Base-by-base conservation (phyloP, 2,888 invertebrate genomes). In the Autographa pulchrina region DNA sequence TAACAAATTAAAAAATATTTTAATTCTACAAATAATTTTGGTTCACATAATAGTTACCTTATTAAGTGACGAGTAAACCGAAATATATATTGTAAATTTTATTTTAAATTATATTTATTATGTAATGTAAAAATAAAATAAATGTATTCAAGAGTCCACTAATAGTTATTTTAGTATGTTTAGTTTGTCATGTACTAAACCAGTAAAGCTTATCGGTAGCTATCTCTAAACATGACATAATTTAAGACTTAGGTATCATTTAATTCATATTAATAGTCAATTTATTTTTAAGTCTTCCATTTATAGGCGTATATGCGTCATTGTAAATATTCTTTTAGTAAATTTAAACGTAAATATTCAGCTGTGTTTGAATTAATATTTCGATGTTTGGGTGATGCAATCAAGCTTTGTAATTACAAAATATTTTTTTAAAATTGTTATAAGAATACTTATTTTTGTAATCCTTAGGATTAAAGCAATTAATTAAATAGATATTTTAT, bases 371-470 rank as follows among this genome's bases (percentile, higher is more conserved):
- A 82, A 82, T 72, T 35, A 35, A 38, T 11, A 86, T 78, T 76
- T 69, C 56, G 64, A 77, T 72, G 77, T 84, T 81, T 85, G 86
- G 87, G 83, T 81, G 85, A 88, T 88, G 87, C 87, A 86, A 89
- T 88, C 82, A 77, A 84, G 77, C 75, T 75, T 88, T 87, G 88
- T 88, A 87, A 86, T 86, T 86, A 86, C 88, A 85, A 87, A 87
- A 86, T 82, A 74, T 82, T 77, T 81, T 83, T 85, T 87, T 82
- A 82, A 71, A 82, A 83, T 76, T 80, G 77, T 89, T 74, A 69
- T 83, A 86, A 86, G 88, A 89, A 88, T 68, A 92, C 89, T 87
- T 95, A 94, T 94, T 94, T 95, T 95, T 94, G 89, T 95, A 94
- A 95, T 92, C 88, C 91, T 82, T 92, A 92, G 87, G 84, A 84